Evolutionary conservation across 2,888 invertebrate species (phyloP).

Genomic region (Bembecia ichneumoniformis): DNA sequence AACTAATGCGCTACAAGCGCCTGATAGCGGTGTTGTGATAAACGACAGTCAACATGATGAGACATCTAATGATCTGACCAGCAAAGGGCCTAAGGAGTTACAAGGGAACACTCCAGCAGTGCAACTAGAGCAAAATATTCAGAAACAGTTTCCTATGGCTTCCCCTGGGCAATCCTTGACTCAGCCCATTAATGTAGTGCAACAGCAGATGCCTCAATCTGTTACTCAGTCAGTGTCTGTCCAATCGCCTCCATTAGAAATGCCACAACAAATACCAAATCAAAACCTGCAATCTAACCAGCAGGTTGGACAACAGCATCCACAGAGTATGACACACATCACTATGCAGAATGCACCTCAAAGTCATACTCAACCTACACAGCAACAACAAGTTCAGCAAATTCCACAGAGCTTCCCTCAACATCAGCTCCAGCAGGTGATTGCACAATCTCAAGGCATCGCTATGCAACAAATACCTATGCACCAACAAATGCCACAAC

Average conservation of each 20-base stretch:
- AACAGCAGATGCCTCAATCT: conserved; percentile 48
- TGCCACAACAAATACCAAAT: conserved; percentile 64
- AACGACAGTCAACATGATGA: conserved; percentile 69
- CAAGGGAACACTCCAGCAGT: conserved; percentile 55
- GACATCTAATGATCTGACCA: conserved; percentile 59
- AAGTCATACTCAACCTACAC: conserved; percentile 47
- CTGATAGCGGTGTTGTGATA: conserved; percentile 67
- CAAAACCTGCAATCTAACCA: conserved; percentile 54
- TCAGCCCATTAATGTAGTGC: conserved; percentile 59
- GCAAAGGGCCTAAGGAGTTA: conserved; percentile 63
- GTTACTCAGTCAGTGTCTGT: conserved; percentile 60
- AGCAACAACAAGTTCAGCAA: conserved; percentile 65
- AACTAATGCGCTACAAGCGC: conserved; percentile 51
- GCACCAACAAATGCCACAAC: conserved; percentile 68
- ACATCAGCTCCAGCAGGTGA: conserved; percentile 67
- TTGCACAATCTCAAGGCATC: conserved; percentile 63
- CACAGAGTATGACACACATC: conserved; percentile 68
- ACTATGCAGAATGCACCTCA: conserved; percentile 59
- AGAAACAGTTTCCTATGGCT: conserved; percentile 67
- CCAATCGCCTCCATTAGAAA: conserved; percentile 66
- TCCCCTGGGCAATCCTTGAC: conserved; percentile 68
- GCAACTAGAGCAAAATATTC: conserved; percentile 62
- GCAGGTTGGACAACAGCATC: conserved; percentile 62
- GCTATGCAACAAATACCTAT: conserved; percentile 68
- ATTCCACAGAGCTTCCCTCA: conserved; percentile 70